Evolutionary conservation across 2,888 invertebrate species (phyloP).

Genomic region (Leptinotarsa juncta): DNA sequence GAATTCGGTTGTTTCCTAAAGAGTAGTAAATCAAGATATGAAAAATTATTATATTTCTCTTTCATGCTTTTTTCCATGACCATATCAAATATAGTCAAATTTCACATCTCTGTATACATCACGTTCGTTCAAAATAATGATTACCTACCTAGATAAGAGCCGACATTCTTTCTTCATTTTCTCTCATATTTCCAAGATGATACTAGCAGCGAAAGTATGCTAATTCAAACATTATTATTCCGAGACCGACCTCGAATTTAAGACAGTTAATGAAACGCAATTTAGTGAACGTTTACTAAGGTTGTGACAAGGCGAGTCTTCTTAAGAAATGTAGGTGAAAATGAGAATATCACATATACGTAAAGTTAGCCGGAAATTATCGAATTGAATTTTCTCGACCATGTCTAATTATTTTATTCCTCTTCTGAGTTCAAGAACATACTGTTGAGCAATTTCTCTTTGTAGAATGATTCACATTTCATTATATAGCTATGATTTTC

Average conservation of each 20-base stretch:
- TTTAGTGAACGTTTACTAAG: not conserved
- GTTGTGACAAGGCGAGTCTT: not conserved
- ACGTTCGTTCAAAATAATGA: not conserved
- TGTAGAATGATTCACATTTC: too few relatives aligned
- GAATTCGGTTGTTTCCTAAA: too few relatives aligned
- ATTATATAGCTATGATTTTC: too few relatives aligned
- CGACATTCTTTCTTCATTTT: conserved; percentile 3
- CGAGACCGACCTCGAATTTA: conserved; percentile 32
- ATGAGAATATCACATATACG: not conserved
- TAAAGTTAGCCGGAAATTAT: not conserved
- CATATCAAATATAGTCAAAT: not conserved
- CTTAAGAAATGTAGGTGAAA: not conserved
- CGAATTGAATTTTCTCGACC: not conserved
- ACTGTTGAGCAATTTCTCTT: not conserved
- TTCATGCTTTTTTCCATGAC: not conserved
- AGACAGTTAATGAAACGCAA: conserved; percentile 25
- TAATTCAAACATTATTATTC: conserved; percentile 42
- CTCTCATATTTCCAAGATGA: conserved; percentile 25
- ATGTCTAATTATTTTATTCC: not conserved
- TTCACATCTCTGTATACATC: not conserved
- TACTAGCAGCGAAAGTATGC: conserved; percentile 42
- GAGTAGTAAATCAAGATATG: too few relatives aligned
- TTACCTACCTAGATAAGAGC: not conserved
- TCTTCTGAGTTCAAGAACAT: not conserved
- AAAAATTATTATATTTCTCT: not conserved